Conservation (phyloP, 1,140 invertebrate genomes). For the Drosophila parvula region DNA sequence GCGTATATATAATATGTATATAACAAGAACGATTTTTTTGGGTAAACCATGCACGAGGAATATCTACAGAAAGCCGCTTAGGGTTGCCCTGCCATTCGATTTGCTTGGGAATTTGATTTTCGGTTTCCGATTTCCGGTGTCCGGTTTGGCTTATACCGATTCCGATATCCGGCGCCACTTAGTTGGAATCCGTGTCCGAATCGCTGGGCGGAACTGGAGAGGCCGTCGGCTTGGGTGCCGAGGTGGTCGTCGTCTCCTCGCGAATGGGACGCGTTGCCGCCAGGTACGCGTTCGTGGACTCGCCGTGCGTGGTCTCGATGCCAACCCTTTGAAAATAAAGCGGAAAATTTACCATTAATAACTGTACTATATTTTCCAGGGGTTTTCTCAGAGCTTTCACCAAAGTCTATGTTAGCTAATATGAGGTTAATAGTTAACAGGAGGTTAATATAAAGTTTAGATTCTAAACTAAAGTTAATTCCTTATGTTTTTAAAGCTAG, state of each 20-base stretch:
- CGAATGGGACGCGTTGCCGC: constrained; percentile 87
- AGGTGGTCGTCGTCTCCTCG: constrained; percentile 82
- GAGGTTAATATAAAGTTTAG: no score
- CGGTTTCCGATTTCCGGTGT: background rate
- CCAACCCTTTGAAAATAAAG: constrained; percentile 87
- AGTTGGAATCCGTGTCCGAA: constrained; percentile 85
- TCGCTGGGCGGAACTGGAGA: constrained; percentile 86
- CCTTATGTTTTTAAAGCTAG: no score
- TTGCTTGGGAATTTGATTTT: constrained; percentile 1
- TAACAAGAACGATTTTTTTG: constrained; percentile 45
- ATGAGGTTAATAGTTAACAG: no score
- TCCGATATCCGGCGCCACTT: constrained; percentile 46
- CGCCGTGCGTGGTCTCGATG: constrained; percentile 92
- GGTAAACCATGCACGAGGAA: constrained; percentile 47
- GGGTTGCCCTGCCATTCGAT: constrained; percentile 8
- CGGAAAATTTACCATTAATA: background rate
- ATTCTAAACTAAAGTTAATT: no score
- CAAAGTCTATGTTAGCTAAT: background rate
- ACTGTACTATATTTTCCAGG: background rate
- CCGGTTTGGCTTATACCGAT: background rate
- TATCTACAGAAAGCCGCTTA: constrained; percentile 46
- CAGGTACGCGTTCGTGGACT: constrained; percentile 90
- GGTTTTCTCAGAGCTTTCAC: background rate
- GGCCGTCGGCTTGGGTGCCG: constrained; percentile 70
- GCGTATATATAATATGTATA: constrained; percentile 40